These are phyloP conservation scores for Blastobasis lacticolella DNA, from an alignment of 2,888 invertebrate genomes.

Conservation along the genomic window DNA sequence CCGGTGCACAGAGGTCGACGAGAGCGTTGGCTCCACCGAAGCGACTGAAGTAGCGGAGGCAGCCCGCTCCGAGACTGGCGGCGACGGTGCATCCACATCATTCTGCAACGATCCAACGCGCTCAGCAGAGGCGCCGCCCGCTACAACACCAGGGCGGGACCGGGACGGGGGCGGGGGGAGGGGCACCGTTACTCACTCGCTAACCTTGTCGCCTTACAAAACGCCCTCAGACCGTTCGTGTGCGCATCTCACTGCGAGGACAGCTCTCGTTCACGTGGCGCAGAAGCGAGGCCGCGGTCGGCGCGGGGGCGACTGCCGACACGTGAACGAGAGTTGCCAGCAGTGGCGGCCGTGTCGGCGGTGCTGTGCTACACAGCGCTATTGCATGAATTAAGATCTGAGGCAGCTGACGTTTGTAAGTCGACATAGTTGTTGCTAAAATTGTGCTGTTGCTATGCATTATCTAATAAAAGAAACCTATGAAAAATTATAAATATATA, in stretches of 20 bases:
- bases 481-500: conserved; percentile 23
- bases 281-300: too few species aligned
- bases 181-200: conserved; percentile 62
- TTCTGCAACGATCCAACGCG: conserved; percentile 71
- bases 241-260: too few species aligned
- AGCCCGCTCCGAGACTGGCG: conserved; percentile 49
- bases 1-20: conserved; percentile 11
- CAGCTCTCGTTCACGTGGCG: too few species aligned
- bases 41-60: conserved; percentile 40
- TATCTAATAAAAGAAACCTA: background rate
- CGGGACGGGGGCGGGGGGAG: conserved; percentile 14
- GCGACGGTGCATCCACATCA: conserved; percentile 70
- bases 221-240: conserved; percentile 13
- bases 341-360: too few species aligned
- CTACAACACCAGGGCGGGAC: conserved; percentile 42
- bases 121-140: conserved; percentile 60
- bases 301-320: too few species aligned
- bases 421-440: conserved; percentile 36
- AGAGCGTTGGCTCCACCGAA: conserved; percentile 29
- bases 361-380: too few species aligned
- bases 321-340: too few species aligned
- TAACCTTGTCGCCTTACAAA: conserved; percentile 32
- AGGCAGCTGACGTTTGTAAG: conserved; percentile 42
- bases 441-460: conserved; percentile 38
- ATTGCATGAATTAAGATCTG: background rate